A percentile compares a stretch with the other conserved stretches of the same genome.
Evolutionary conservation across 2,113 vertebrate species (phyloP).

Genomic region (Eurystomus gularis): DNA sequence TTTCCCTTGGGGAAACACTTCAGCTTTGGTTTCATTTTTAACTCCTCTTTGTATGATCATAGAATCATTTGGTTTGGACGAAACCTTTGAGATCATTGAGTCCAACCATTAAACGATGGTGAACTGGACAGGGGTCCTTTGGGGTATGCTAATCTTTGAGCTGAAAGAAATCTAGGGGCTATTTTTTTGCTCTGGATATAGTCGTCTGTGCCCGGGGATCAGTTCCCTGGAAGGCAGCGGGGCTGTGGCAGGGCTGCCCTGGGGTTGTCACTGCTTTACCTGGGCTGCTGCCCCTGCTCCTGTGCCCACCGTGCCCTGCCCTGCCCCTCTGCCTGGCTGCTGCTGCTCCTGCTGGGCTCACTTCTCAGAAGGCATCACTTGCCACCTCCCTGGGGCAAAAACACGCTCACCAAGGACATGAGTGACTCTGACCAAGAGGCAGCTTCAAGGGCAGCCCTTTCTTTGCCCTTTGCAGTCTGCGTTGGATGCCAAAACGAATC

Average conservation of each 20-base stretch:
- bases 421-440: background rate
- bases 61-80: background rate
- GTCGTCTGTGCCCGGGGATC: background rate
- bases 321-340: accelerated
- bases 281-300: background rate
- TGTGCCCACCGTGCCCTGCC: background rate
- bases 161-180: background rate
- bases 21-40: background rate
- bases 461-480: background rate
- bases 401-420: accelerated
- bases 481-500: background rate
- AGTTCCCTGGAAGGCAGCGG: accelerated
- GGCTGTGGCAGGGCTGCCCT: background rate
- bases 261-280: background rate
- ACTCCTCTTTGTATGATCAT: background rate
- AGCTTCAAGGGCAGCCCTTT: background rate
- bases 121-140: accelerated
- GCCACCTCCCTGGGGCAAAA: background rate
- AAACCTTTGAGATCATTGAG: background rate
- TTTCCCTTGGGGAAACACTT: background rate
- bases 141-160: background rate
- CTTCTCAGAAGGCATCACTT: background rate
- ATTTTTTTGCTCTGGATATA: background rate
- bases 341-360: accelerated
- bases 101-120: background rate